Evolutionary conservation across 1,140 invertebrate genomes (phyloP), one percentile per base, ranked within the genome.

Genomic region (Ceratina australensis): DNA sequence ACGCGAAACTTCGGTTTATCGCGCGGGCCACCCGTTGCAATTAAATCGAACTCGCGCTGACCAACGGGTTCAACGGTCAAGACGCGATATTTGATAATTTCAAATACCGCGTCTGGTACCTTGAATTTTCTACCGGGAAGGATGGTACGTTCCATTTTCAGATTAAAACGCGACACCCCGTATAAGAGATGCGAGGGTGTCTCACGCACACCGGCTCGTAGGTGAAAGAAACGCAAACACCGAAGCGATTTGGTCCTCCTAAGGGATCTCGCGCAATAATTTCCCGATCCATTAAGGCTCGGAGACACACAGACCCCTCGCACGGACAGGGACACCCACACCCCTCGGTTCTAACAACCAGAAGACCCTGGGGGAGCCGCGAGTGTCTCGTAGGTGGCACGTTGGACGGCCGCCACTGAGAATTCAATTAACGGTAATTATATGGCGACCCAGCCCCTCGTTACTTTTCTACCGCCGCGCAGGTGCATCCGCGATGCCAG

Each of bases 341-440:
- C 57, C 56, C 49, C 4, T 7, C 22, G 16, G 7, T 22, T 28
- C 42, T 81, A 28, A 74, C 78, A 66, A 82, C 49, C 52, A 15
- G 65, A 73, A 65, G 66, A 82, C 54, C 76, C 60, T 72, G 20
- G 63, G 52, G 28, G 42, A 61, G 28, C 68, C 16, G 24, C n/a
- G 63, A 54, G 52, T 66, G 28, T 15, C 47, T 66, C 66, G 67
- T 80, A 47, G 78, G 66, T 72, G 78, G 72, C 52, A 64, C 69
- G 72, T 88, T 89, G 89, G 87, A 87, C 87, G 82, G 72, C 20
- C 72, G 86, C 86, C 87, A 90, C 89, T 86, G 86, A 90, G 89
- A 89, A 89, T 90, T 90, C 89, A 91, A 91, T 91, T 91, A 90
- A 91, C 86, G 85, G 86, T 90, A 91, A 91, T 90, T 90, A 90